Evolutionary conservation across 1,140 invertebrate species (phyloP).

Genomic region (Tetranychus cinnabarinus): DNA sequence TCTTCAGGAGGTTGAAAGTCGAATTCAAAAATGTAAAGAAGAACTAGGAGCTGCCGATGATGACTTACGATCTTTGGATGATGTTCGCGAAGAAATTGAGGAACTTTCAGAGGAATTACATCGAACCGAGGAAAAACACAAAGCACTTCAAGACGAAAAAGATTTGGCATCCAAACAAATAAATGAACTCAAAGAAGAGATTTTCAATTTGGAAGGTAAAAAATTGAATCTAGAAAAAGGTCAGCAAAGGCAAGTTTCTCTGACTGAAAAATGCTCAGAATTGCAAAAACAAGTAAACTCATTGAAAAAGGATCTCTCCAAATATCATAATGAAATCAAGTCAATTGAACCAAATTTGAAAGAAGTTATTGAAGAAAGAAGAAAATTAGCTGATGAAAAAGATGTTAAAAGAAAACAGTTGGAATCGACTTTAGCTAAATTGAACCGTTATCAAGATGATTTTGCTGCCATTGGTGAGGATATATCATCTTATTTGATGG

Average conservation of each 20-base stretch:
- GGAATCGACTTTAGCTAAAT: background rate
- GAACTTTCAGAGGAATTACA: too few species aligned
- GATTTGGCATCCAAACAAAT: too few species aligned
- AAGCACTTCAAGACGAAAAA: too few species aligned
- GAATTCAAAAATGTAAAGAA: too few species aligned
- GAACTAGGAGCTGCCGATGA: too few species aligned
- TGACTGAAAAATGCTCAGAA: background rate
- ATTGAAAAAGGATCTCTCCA: background rate
- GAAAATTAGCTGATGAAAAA: background rate
- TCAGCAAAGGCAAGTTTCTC: background rate
- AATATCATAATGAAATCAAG: background rate
- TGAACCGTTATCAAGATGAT: background rate
- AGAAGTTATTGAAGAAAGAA: background rate
- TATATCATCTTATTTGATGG: background rate
- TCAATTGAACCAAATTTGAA: background rate
- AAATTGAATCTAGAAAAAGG: background rate
- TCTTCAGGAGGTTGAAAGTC: too few species aligned
- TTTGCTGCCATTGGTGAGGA: background rate
- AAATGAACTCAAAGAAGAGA: too few species aligned
- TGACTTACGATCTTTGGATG: too few species aligned
- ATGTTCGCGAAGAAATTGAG: too few species aligned
- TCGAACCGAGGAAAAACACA: too few species aligned
- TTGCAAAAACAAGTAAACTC: background rate
- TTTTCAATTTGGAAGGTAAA: too few species aligned
- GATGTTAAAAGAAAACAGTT: background rate